Base-by-base conservation (phyloP, 1,140 invertebrate species). In the Diabrotica undecimpunctata region DNA sequence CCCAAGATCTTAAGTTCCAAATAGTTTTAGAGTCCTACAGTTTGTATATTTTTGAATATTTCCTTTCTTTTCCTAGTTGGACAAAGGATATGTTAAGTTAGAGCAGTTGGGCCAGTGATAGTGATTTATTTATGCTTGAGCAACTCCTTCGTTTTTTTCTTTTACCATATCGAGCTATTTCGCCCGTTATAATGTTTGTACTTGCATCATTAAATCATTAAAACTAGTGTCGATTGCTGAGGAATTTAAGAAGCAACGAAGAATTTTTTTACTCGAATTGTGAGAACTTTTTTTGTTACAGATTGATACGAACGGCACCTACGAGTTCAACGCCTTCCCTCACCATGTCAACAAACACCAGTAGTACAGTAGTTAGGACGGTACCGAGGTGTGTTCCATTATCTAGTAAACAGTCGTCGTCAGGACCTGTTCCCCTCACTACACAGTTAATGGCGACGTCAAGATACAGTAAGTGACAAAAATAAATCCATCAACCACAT, bases 371-470 rank as follows among this genome's bases (percentile, higher is more conserved):
- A 25, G 71, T 64, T 37, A 62, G 69, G 41, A 66, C 72, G 13
- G 69, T 72, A 6, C 70, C 70, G n/a, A 66, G 74, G 59, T 76
- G 76, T 67, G 62, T 71, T 53, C 69, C 74, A 7, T 60, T 74
- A 7, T 55, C 67, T 12, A 74, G 67, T 57, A 61, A 74, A 54
- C 66, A 74, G 35, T 41, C 72, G 7, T 61, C 70, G 7, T 78
- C 81, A 14, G 76, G 81, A 50, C 81, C 83, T 5, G 64, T 84
- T 41, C 81, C 81, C 0, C 78, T 84, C 11, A 81, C 79, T 7
- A 81, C 84, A 12, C 83, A 84, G 74, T 72, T 85, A 38, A 77
- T 80, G 76, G 78, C 73, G 61, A 41, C 78, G 57, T 85, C 85
- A 9, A 78, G 84, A 70, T 81, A 86, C 70, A 83, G 87, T 38